Percentiles rank a stretch among this genome's conserved stretches.
Conservation (phyloP, 1,140 invertebrate species). For the Drosophila elegans region DNA sequence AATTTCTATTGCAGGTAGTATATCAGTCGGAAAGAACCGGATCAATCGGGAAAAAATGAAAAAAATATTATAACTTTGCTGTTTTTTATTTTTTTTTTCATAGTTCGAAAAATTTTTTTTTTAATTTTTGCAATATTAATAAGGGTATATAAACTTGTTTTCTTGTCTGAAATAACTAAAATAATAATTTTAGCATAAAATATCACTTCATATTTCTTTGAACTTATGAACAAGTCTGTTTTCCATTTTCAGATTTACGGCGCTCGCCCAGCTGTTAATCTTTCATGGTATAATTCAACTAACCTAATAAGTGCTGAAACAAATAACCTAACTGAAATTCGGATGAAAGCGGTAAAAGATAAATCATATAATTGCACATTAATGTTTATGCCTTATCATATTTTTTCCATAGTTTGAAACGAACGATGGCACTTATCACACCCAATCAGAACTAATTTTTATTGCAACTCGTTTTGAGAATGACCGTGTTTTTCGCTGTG, state of each 20-base stretch:
- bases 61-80: no score
- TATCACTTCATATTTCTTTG: no score
- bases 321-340: slow-evolving; percentile 71
- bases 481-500: slow-evolving; percentile 91
- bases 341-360: slow-evolving; percentile 73
- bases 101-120: no score
- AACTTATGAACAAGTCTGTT: slow-evolving; percentile 5
- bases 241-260: slow-evolving; percentile 86
- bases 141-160: no score
- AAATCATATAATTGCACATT: background rate
- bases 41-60: no score
- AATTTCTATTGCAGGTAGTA: no score
- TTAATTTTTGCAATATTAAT: no score
- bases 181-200: no score
- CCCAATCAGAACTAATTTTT: slow-evolving; percentile 91
- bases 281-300: slow-evolving; percentile 94
- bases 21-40: no score
- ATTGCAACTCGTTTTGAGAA: slow-evolving; percentile 93
- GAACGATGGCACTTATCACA: slow-evolving; percentile 91
- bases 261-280: slow-evolving; percentile 91
- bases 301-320: slow-evolving; percentile 86
- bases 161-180: no score
- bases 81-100: no score
- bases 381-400: no score
- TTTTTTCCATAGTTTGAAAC: slow-evolving; percentile 63